phyloP scores from a whole-genome alignment of 2,113 vertebrate genomes.

The Podocnemis expansa region DNA sequence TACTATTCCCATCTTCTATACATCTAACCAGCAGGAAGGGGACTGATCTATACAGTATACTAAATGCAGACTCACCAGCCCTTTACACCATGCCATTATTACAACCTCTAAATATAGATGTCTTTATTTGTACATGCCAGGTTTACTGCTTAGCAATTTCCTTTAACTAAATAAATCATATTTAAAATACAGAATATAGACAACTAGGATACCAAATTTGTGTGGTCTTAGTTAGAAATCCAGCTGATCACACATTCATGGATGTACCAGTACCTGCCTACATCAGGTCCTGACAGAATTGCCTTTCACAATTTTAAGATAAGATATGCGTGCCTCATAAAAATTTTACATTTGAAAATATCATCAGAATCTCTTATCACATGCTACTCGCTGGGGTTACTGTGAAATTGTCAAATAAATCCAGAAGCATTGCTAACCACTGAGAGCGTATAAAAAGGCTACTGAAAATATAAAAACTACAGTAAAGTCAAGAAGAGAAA shows the following conservation, averaged over 20 bases:
- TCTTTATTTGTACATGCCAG: not conserved
- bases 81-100: not conserved
- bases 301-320: not conserved
- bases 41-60: not conserved
- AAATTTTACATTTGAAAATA: not conserved
- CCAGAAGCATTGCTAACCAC: not conserved
- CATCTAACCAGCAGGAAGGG: not conserved
- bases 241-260: not conserved
- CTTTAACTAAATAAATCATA: not conserved
- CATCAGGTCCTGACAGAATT: not conserved
- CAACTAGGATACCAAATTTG: rapidly evolving
- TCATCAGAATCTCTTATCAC: not conserved
- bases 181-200: not conserved
- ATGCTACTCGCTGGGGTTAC: not conserved
- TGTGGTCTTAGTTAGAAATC: not conserved
- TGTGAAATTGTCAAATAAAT: not conserved
- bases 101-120: not conserved
- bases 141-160: not conserved
- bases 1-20: not conserved
- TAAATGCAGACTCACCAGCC: not conserved
- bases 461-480: not conserved
- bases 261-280: not conserved
- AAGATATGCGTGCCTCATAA: rapidly evolving
- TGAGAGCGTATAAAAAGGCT: not conserved
- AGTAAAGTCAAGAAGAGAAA: not conserved